Percentiles rank a stretch among this genome's conserved stretches.
phyloP scores from a whole-genome alignment of 2,888 invertebrate species.

The Actias luna region DNA sequence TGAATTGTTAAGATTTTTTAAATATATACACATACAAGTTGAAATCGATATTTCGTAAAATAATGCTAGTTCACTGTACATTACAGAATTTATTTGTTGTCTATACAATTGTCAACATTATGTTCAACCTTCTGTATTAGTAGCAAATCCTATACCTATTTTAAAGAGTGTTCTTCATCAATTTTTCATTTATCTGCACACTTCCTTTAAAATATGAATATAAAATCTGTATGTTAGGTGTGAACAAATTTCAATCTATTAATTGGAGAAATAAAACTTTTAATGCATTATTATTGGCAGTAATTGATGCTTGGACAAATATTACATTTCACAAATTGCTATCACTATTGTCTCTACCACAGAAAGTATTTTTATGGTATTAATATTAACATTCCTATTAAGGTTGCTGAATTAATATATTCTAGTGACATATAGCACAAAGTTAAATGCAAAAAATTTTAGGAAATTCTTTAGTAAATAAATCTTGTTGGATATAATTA shows the following conservation, averaged over 20 bases:
- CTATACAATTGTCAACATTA: too few species aligned
- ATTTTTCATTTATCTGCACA: too few species aligned
- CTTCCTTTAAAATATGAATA: too few species aligned
- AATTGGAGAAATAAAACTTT: not conserved
- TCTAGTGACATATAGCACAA: conserved; percentile 32
- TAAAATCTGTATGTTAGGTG: not conserved
- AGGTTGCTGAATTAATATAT: conserved; percentile 21
- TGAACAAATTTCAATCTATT: not conserved
- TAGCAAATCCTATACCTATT: too few species aligned
- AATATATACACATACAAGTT: too few species aligned
- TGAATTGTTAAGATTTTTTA: too few species aligned
- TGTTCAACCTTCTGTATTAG: too few species aligned
- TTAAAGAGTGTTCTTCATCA: too few species aligned
- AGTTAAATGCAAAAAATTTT: conserved; percentile 28
- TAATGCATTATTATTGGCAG: not conserved
- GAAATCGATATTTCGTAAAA: too few species aligned
- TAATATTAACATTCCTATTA: conserved; percentile 31
- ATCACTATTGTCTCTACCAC: not conserved
- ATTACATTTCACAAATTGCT: not conserved
- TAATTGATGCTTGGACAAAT: not conserved
- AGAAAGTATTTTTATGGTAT: conserved; percentile 11
- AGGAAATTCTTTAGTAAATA: conserved; percentile 26
- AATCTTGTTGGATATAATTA: conserved; percentile 17
- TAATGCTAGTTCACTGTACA: too few species aligned
- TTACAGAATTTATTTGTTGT: too few species aligned